These are phyloP conservation scores for Spicauda simplicius DNA, from an alignment of 2,888 invertebrate species.

Conservation along the genomic window DNA sequence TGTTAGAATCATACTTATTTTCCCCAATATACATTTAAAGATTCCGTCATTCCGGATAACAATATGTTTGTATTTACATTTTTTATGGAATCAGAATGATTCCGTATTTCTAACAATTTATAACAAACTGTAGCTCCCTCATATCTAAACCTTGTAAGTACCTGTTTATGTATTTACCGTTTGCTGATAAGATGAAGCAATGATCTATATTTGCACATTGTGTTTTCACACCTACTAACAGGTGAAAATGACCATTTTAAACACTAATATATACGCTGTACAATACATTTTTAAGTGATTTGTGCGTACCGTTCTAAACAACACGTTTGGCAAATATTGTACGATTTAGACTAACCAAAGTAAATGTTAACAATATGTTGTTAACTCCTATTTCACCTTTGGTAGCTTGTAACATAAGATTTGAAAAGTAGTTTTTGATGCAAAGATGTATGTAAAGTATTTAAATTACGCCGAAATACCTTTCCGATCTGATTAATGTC, in stretches of 20 bases:
- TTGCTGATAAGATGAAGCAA: constrained; percentile 37
- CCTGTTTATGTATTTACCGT: constrained; percentile 34
- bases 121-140: neutral
- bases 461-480: too few species aligned
- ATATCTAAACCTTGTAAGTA: constrained; percentile 27
- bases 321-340: constrained; percentile 13
- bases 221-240: constrained; percentile 13
- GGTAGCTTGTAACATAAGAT: neutral
- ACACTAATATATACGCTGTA: neutral
- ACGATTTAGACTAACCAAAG: constrained; percentile 23
- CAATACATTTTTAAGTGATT: constrained; percentile 8
- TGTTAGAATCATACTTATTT: too few species aligned
- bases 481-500: too few species aligned
- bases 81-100: neutral
- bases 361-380: constrained; percentile 8
- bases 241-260: constrained; percentile 18
- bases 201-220: constrained; percentile 34
- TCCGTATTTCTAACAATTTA: neutral
- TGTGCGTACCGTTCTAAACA: constrained; percentile 1
- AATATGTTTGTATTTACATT: too few species aligned
- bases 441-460: too few species aligned
- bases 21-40: too few species aligned
- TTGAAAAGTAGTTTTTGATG: neutral
- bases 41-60: too few species aligned
- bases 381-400: constrained; percentile 1